These are phyloP conservation scores for Idaea straminata DNA, from an alignment of 2,888 invertebrate genomes.

Conservation along the genomic window DNA sequence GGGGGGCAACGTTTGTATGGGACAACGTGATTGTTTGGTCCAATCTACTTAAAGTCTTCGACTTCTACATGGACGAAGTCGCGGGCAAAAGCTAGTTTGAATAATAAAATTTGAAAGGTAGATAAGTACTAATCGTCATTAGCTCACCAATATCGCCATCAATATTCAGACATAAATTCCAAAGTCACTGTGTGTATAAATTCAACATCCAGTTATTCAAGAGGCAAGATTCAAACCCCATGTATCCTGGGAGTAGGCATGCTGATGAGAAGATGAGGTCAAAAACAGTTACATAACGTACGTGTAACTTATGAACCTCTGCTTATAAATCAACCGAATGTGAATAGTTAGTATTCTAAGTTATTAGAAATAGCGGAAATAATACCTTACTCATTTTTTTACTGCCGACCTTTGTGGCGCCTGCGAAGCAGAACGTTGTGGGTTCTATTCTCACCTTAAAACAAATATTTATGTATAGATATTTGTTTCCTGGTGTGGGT, in stretches of 20 bases:
- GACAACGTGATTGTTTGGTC: too few species aligned
- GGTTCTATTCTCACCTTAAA: too few species aligned
- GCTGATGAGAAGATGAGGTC: slow-evolving; percentile 67
- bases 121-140: background rate
- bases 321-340: slow-evolving; percentile 67
- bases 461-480: too few species aligned
- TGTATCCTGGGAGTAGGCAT: slow-evolving; percentile 53
- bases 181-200: background rate
- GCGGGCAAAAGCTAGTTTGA: too few species aligned
- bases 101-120: too few species aligned
- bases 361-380: slow-evolving; percentile 20
- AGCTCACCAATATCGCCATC: background rate
- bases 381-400: background rate
- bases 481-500: too few species aligned
- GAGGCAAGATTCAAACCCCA: slow-evolving; percentile 14
- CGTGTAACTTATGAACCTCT: slow-evolving; percentile 62
- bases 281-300: slow-evolving; percentile 62
- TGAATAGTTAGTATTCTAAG: slow-evolving; percentile 33
- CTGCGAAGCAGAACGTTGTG: background rate
- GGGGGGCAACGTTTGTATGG: too few species aligned
- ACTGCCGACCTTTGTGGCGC: background rate
- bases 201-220: slow-evolving; percentile 4
- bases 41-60: too few species aligned
- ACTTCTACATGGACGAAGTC: too few species aligned
- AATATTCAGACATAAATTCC: slow-evolving; percentile 5